These are phyloP conservation scores for Penaeus japonicus DNA, from an alignment of 1,140 invertebrate species.

Conservation along the genomic window DNA sequence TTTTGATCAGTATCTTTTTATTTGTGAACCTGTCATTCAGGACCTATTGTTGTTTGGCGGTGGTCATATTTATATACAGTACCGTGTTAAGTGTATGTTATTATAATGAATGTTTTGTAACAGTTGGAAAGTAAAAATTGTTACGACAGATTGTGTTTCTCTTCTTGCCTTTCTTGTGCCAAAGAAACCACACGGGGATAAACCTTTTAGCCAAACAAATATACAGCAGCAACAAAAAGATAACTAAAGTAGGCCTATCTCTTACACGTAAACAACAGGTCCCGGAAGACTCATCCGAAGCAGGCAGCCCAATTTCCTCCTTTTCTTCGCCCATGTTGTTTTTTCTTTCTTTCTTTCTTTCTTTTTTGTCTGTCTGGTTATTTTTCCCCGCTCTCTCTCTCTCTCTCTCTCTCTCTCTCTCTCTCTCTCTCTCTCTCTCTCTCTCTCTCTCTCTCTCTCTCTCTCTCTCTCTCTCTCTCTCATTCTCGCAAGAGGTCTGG, in stretches of 20 bases:
- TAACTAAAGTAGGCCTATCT: background rate
- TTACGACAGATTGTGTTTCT: slow-evolving; percentile 36
- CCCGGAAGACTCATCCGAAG: no score
- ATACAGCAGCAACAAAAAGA: background rate
- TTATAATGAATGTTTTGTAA: slow-evolving; percentile 56
- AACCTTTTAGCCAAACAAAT: background rate
- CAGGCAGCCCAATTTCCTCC: no score
- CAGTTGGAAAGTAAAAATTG: slow-evolving; percentile 55
- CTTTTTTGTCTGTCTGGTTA: no score
- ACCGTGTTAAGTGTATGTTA: slow-evolving; percentile 54
- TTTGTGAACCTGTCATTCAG: slow-evolving; percentile 23
- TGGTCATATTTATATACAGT: slow-evolving; percentile 53
- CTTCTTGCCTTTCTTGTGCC: background rate
- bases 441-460: no score
- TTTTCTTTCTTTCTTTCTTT: no score
- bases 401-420: no score
- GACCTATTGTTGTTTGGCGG: slow-evolving; percentile 37
- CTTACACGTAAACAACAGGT: no score
- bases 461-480: no score
- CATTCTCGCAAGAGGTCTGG: no score
- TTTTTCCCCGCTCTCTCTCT: no score
- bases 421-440: no score
- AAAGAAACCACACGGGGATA: background rate
- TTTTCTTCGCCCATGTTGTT: no score
- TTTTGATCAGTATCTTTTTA: background rate